A percentile compares a stretch with the other conserved stretches of the same genome.
phyloP scores from a whole-genome alignment of 2,113 vertebrate genomes.

The Eptesicus fuscus region DNA sequence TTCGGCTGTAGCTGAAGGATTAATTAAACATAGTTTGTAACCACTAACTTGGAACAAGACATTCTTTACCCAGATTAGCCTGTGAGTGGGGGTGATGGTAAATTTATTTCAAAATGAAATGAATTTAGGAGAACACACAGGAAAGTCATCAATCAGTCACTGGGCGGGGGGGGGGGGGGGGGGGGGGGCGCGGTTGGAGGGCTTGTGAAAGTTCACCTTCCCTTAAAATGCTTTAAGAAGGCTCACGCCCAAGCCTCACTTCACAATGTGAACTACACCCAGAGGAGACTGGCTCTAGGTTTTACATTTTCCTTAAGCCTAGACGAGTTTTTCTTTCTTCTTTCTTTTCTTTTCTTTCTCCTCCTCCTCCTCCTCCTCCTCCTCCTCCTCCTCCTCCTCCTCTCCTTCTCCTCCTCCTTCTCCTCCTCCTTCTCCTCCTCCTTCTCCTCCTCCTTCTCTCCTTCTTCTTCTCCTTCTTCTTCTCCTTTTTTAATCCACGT shows the following conservation, averaged over 20 bases:
- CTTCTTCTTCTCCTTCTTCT: not conserved
- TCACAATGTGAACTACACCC: not conserved
- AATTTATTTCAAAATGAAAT: conserved; percentile 4
- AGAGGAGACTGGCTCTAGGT: not conserved
- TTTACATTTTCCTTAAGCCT: not conserved
- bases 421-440: no score
- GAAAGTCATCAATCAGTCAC: not conserved
- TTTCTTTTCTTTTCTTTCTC: not conserved
- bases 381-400: not conserved
- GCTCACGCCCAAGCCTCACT: not conserved
- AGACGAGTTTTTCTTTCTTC: not conserved
- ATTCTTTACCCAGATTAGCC: conserved; percentile 22
- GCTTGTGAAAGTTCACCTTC: not conserved
- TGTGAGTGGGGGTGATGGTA: not conserved
- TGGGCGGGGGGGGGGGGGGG: fast-evolving
- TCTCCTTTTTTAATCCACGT: not conserved
- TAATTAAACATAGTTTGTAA: not conserved
- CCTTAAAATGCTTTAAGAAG: not conserved
- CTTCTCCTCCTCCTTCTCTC: not conserved
- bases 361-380: not conserved
- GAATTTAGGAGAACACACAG: not conserved
- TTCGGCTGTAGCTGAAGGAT: conserved; percentile 3
- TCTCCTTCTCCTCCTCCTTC: not conserved
- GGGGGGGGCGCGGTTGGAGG: no score
- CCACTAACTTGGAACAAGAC: not conserved